A percentile compares a stretch with the other conserved stretches of the same genome.
Conservation (phyloP, 1,140 invertebrate genomes). For the Acyrthosiphon pisum region DNA sequence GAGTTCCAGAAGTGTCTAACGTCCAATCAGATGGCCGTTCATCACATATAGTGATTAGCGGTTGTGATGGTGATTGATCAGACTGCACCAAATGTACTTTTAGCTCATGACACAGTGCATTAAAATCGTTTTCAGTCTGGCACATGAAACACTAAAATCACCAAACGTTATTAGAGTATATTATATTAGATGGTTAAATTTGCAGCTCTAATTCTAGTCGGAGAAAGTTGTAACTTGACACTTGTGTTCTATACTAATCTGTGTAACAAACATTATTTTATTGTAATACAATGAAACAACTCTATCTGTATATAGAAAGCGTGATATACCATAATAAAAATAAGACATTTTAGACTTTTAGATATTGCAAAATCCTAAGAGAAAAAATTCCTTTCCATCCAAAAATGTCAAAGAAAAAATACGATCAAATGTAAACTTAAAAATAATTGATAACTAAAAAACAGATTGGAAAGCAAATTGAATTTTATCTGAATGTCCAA, state of each 20-base stretch:
- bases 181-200: neutral
- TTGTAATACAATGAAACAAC: neutral
- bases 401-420: neutral
- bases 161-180: slow-evolving; percentile 49
- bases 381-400: neutral
- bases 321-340: neutral
- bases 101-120: slow-evolving; percentile 76
- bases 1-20: slow-evolving; percentile 63
- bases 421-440: neutral
- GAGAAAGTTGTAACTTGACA: neutral
- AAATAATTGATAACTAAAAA: neutral
- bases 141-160: slow-evolving; percentile 87
- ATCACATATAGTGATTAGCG: slow-evolving; percentile 81
- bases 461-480: no score
- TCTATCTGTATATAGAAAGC: neutral
- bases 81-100: slow-evolving; percentile 71
- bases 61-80: slow-evolving; percentile 69
- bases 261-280: neutral
- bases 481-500: no score
- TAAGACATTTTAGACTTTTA: neutral
- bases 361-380: neutral
- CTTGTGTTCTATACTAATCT: neutral
- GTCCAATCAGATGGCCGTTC: slow-evolving; percentile 74
- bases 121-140: slow-evolving; percentile 82
- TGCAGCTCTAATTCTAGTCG: neutral